Evolutionary conservation across 2,797 vertebrate species (phyloP), one percentile per base, ranked within the genome.

Genomic region (Acrossocheilus fasciatus): DNA sequence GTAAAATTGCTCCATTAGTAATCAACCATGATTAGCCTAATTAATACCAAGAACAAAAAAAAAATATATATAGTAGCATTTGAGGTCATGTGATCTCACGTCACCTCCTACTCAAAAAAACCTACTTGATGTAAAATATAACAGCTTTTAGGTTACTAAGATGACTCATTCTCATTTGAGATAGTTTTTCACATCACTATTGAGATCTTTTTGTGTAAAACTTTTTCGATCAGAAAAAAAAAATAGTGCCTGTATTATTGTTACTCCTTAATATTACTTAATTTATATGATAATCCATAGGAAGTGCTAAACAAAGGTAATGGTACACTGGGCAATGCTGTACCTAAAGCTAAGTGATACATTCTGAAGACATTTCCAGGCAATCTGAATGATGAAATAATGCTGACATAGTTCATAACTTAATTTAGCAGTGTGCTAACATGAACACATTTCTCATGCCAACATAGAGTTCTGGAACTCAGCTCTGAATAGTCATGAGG

Each of bases 381-480:
- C 30, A 68, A 15, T 79, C 1, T 62, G 23, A 79, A 26, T 36
- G 20, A 39, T 39, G 12, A 39, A 39, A 39, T n/a, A 1, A 57
- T 17, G 23, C 18, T 78, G 23, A 39, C 54, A 14, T 45, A 41
- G 20, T 59, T 41, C 34, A n/a, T 17, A 4, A 20, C 14, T 66
- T 52, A 34, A 6, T 66, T 81, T 26, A 43, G 36, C 84, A n/a
- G 18, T 68, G 34, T 36, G 39, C 66, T 80, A 72, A 80, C n/a
- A 43, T 45, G n/a, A 84, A 52, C 57, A 43, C 34, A 18, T 89
- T 85, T 79, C 36, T 18, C n/a, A 45, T 36, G 18, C 50, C 80
- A 47, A 45, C 79, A 75, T 93, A 99, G 98, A 97, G 93, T 99
- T 98, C 93, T 99, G 98, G 98, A 95, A 93, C 36, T 98, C 97